A percentile compares a stretch with the other conserved stretches of the same genome.
These are phyloP conservation scores for Chironomus striatipennis DNA, from an alignment of 1,140 invertebrate species.

Conservation along the genomic window DNA sequence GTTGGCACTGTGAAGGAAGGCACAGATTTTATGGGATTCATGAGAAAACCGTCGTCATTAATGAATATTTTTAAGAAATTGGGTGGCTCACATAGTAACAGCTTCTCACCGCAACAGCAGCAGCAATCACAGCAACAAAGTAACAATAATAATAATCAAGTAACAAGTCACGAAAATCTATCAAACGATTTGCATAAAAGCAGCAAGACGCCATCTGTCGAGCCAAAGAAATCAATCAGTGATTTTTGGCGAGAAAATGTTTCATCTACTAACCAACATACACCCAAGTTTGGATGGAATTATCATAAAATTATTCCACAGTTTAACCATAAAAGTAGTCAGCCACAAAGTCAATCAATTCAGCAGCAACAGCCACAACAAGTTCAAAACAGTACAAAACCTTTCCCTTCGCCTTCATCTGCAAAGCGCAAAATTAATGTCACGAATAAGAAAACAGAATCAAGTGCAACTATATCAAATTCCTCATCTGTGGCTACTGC, in stretches of 20 bases:
- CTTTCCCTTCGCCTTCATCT: background rate
- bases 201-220: slow-evolving; percentile 12
- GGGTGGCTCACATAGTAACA: background rate
- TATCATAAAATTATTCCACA: slow-evolving; percentile 38
- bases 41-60: slow-evolving; percentile 18
- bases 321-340: slow-evolving; percentile 24
- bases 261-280: background rate
- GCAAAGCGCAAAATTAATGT: background rate
- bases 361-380: slow-evolving; percentile 26
- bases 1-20: background rate
- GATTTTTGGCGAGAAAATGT: slow-evolving; percentile 40
- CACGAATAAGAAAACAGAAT: background rate
- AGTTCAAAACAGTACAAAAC: background rate
- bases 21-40: background rate
- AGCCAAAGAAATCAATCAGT: slow-evolving; percentile 36
- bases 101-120: background rate
- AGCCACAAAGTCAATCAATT: slow-evolving; percentile 23
- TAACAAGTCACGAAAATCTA: background rate
- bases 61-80: slow-evolving; percentile 22
- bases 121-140: background rate
- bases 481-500: too few relatives aligned
- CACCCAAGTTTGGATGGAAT: slow-evolving; percentile 35
- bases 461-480: background rate
- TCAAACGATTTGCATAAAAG: background rate
- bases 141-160: background rate